These are phyloP conservation scores for Cryptosula pallasiana DNA, from an alignment of 2,888 invertebrate genomes.

Conservation along the genomic window DNA sequence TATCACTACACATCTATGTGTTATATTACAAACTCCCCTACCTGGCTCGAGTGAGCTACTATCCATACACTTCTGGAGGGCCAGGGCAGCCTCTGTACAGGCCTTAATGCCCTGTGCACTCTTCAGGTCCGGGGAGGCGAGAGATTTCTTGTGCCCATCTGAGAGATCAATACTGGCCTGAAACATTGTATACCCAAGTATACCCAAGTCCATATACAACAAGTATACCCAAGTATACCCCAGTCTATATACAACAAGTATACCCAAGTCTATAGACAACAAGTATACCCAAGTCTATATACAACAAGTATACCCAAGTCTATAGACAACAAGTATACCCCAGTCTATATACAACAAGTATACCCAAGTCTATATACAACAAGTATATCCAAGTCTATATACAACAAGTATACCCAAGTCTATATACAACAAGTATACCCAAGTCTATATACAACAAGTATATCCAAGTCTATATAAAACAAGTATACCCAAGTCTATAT, in stretches of 20 bases:
- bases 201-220: neutral
- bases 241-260: too few species aligned
- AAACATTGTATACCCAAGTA: neutral
- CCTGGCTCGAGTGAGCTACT: slow-evolving; percentile 30
- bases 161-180: slow-evolving; percentile 68
- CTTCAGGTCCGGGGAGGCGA: slow-evolving; percentile 70
- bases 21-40: too few species aligned
- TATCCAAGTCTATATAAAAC: too few species aligned
- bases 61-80: slow-evolving; percentile 70
- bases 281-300: too few species aligned
- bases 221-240: too few species aligned
- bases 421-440: slow-evolving; percentile 67
- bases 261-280: too few species aligned
- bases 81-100: slow-evolving; percentile 65
- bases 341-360: slow-evolving; percentile 73
- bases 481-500: too few species aligned
- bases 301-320: slow-evolving; percentile 75
- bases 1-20: too few species aligned
- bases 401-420: slow-evolving; percentile 75
- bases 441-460: too few species aligned
- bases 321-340: slow-evolving; percentile 62
- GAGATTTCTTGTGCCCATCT: slow-evolving; percentile 62
- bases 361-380: slow-evolving; percentile 72
- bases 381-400: slow-evolving; percentile 72
- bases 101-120: slow-evolving; percentile 55